phyloP scores from a whole-genome alignment of 2,888 invertebrate species.

The Melinaea menophilus region DNA sequence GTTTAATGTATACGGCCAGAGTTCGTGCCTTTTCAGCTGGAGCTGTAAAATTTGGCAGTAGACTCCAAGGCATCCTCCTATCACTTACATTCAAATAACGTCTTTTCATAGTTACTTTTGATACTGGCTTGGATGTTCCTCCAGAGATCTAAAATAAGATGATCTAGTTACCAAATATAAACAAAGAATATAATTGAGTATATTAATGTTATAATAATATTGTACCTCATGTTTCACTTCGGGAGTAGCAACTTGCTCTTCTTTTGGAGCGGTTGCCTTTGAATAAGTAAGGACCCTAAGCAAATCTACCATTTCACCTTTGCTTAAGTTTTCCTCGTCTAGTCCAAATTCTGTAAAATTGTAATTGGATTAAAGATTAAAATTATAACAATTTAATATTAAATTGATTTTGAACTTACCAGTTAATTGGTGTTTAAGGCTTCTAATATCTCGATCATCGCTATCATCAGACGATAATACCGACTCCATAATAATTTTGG shows the following conservation, averaged over 20 bases:
- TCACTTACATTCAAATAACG: conserved; percentile 63
- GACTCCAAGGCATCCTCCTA: conserved; percentile 70
- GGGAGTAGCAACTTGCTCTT: conserved; percentile 40
- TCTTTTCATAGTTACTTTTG: conserved; percentile 56
- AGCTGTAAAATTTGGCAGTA: conserved; percentile 55
- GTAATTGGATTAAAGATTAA: conserved; percentile 12
- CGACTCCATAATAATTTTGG: conserved; percentile 39
- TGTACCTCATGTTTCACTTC: not conserved
- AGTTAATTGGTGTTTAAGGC: conserved; percentile 60
- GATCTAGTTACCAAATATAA: conserved; percentile 13
- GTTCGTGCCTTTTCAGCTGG: conserved; percentile 64
- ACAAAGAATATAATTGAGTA: conserved; percentile 9
- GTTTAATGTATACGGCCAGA: conserved; percentile 65
- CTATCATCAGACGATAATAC: conserved; percentile 63
- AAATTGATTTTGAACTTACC: conserved; percentile 43
- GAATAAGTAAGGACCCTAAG: conserved; percentile 67
- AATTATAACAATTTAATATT: not conserved
- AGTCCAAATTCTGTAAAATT: conserved; percentile 62
- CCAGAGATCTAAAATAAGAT: conserved; percentile 42
- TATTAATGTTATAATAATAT: not conserved
- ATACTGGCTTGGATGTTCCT: conserved; percentile 30
- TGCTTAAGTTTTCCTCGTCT: conserved; percentile 66
- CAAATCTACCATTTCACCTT: conserved; percentile 70
- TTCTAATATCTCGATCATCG: conserved; percentile 63
- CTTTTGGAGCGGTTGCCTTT: conserved; percentile 58